Evolutionary conservation across 2,113 vertebrate genomes (phyloP).

Genomic region (Cryptomyrus ogoouensis): DNA sequence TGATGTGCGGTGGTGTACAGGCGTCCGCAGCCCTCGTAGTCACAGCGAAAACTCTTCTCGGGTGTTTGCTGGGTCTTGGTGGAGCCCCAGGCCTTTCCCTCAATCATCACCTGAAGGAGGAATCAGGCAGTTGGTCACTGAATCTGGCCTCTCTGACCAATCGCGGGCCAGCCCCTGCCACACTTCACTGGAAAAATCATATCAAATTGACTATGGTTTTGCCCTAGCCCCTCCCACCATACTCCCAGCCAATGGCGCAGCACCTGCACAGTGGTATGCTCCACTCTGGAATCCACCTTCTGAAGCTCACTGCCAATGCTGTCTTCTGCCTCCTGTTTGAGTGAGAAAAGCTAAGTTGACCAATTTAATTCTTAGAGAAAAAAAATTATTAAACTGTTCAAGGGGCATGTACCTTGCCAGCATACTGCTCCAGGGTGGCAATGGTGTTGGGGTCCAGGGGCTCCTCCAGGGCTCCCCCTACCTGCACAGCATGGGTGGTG

Average conservation of each 20-base stretch:
- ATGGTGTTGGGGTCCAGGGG: constrained; percentile 51
- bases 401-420: constrained; percentile 53
- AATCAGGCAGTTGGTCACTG: background rate
- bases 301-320: constrained; percentile 22
- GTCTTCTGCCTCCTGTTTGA: constrained; percentile 24
- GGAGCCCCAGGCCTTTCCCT: constrained; percentile 46
- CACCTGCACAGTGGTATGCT: constrained; percentile 39
- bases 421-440: constrained; percentile 53
- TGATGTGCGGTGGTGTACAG: constrained; percentile 75
- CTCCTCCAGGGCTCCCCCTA: constrained; percentile 52
- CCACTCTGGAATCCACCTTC: constrained; percentile 19
- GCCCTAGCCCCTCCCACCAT: background rate
- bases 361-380: background rate
- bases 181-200: background rate
- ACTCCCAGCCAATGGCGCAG: background rate
- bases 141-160: background rate
- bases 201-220: background rate
- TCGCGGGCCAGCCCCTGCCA: background rate
- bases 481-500: constrained; percentile 59
- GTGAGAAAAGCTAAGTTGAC: background rate
- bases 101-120: constrained; percentile 51
- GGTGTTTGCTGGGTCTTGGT: constrained; percentile 53
- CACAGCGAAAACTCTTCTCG: constrained; percentile 65
- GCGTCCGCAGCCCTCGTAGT: constrained; percentile 66
- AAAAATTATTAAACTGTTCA: background rate